Conservation (phyloP, 2,888 invertebrate species). For the Phorcus lineatus region DNA sequence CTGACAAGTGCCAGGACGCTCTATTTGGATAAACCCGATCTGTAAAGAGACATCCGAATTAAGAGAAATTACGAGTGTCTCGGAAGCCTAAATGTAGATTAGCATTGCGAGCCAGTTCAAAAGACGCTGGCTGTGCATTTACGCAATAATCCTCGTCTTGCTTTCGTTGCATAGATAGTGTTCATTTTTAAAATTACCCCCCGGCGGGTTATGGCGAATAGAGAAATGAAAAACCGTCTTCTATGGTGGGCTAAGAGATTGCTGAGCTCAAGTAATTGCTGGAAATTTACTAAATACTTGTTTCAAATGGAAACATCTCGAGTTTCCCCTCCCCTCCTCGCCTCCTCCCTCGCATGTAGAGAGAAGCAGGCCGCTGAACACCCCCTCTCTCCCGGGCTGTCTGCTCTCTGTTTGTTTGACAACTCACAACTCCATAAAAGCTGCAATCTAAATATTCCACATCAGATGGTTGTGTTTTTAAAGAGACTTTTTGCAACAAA, state of each 20-base stretch:
- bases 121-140: neutral
- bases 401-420: constrained; percentile 5
- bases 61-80: constrained; percentile 1
- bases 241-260: constrained; percentile 9
- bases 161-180: neutral
- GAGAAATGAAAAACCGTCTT: neutral
- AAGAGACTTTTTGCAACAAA: neutral
- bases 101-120: neutral
- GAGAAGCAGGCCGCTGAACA: neutral
- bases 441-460: constrained; percentile 8
- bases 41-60: neutral
- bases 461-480: constrained; percentile 15
- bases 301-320: constrained; percentile 22
- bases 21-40: constrained; percentile 4
- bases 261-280: constrained; percentile 6
- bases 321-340: neutral
- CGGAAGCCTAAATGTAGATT: neutral
- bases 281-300: constrained; percentile 26
- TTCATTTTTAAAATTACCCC: neutral
- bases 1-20: neutral
- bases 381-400: neutral
- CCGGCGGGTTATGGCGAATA: neutral
- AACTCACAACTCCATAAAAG: constrained; percentile 4
- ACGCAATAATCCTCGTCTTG: neutral
- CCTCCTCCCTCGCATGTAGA: neutral